A percentile compares a stretch with the other conserved stretches of the same genome.
Evolutionary conservation across 2,113 vertebrate genomes (phyloP).

Genomic region (Miniopterus natalensis): DNA sequence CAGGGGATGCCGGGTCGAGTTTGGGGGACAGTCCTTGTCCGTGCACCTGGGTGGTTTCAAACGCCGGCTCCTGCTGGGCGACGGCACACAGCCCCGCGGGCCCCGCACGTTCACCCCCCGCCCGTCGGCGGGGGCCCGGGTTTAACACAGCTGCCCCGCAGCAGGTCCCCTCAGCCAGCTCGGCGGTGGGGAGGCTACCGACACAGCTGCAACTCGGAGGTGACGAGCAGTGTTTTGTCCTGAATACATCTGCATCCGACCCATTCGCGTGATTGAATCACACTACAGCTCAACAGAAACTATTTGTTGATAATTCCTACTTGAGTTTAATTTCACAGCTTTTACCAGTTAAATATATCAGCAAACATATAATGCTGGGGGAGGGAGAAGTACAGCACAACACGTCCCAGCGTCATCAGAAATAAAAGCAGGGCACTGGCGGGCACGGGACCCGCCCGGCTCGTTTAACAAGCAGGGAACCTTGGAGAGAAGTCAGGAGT

Average conservation of each 20-base stretch:
- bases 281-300: neutral
- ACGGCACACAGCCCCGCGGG: neutral
- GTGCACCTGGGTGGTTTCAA: rapidly evolving
- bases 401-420: rapidly evolving
- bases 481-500: rapidly evolving
- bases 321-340: constrained; percentile 23
- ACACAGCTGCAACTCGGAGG: neutral
- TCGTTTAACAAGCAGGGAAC: too few species aligned
- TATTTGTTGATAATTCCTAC: neutral
- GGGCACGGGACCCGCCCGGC: too few species aligned
- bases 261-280: neutral
- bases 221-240: rapidly evolving
- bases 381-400: too few species aligned
- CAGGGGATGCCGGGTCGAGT: neutral
- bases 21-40: neutral
- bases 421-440: neutral
- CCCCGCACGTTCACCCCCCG: rapidly evolving
- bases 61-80: neutral
- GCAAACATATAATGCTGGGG: neutral
- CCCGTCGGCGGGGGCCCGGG: rapidly evolving
- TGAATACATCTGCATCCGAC: neutral
- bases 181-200: neutral
- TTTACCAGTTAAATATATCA: neutral
- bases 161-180: rapidly evolving
- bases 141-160: neutral